Base-by-base conservation (phyloP, 2,113 vertebrate genomes). In the Mugil cephalus region DNA sequence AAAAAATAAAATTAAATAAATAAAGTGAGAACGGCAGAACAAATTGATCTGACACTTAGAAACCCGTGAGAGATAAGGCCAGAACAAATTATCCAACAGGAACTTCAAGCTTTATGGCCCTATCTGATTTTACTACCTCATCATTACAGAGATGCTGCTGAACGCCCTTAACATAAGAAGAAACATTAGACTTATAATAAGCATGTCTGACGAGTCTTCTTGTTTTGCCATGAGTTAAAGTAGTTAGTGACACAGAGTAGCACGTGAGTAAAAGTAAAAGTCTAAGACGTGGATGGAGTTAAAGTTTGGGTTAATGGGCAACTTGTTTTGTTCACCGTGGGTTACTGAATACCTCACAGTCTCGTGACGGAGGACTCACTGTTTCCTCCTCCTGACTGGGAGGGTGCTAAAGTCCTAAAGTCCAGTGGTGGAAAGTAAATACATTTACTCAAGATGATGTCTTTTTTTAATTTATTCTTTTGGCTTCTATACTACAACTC, bases 241-340 rank as follows among this genome's bases (percentile, higher is more conserved):
- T 10, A 10, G 4, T 12, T 38, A 39, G n/a, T 10, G 15, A 79
- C 7, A 53, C 5, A 13, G 30, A 17, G 7, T n/a, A 30, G 18
- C 2, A 19, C 21, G n/a, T n/a, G 10, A 47, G 59, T 55, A 6
- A 17, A 56, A 11, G 15, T 15, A 64, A 0, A 2, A 59, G 21
- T 77, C 62, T 21, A 19, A 7, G 24, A 46, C 10, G 10, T 36
- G 59, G 43, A 61, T 39, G 66, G 21, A 47, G 50, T 65, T 35
- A 67, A 66, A 50, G 19, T 53, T 66, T 61, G 64, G 17, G 91
- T 93, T 93, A 94, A 93, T 93, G 60, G 45, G 38, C 77, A 92
- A 94, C 54, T 64, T 64, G 68, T 60, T 74, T 65, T 68, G 68
- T 71, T 74, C 43, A 19, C 21, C 40, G 18, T 43, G 14, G 34